These are phyloP conservation scores for Xanthia icteritia DNA, from an alignment of 2,888 invertebrate species.

Conservation along the genomic window DNA sequence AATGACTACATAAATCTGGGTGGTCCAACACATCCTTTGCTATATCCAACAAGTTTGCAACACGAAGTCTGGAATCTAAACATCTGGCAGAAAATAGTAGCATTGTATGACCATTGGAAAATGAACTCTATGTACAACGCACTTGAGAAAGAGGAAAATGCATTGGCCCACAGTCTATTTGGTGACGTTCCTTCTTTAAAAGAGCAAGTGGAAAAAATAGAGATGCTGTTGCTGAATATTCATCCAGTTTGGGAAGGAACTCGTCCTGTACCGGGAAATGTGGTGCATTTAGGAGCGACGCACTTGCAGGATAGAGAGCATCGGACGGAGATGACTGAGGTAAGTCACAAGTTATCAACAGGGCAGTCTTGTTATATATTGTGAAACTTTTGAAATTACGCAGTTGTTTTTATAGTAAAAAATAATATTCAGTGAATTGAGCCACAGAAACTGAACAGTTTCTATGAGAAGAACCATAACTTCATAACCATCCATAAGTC, in stretches of 20 bases:
- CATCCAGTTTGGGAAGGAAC: constrained; percentile 48
- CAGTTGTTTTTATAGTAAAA: neutral
- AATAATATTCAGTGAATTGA: neutral
- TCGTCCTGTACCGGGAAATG: constrained; percentile 43
- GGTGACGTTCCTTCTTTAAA: constrained; percentile 43
- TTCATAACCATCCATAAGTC: neutral
- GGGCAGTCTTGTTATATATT: no score
- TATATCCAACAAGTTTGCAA: constrained; percentile 44
- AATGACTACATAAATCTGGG: constrained; percentile 41
- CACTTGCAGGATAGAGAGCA: constrained; percentile 34
- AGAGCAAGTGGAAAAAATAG: constrained; percentile 24
- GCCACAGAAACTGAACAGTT: neutral
- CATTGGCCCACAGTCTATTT: constrained; percentile 34
- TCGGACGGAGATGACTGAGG: constrained; percentile 18
- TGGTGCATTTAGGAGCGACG: constrained; percentile 45
- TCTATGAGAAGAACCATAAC: neutral
- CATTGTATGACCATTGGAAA: constrained; percentile 44
- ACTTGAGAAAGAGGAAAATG: constrained; percentile 43
- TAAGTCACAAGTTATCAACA: neutral
- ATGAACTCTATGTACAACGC: constrained; percentile 36
- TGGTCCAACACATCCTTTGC: constrained; percentile 40
- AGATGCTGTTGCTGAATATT: constrained; percentile 36
- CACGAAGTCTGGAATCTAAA: constrained; percentile 21
- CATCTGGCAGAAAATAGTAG: constrained; percentile 37
- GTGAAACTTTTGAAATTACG: neutral